Evolutionary conservation across 2,797 vertebrate genomes (phyloP), one percentile per base, ranked within the genome.

Genomic region (Capromys pilorides): DNA sequence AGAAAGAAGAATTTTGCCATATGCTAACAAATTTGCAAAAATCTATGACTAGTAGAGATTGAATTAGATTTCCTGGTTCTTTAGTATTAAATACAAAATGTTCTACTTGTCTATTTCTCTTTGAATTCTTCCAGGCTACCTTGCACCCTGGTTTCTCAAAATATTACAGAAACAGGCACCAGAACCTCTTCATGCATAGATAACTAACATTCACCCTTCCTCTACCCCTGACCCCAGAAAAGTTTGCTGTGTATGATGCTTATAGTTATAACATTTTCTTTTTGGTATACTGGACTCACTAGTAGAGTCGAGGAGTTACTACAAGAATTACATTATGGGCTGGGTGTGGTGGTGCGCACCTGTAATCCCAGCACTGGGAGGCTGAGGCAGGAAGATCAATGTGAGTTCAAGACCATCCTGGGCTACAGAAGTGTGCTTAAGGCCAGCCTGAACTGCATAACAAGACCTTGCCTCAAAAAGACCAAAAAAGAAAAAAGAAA

Each of bases 61-160:
- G 36, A 79, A 39, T 95, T 92, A 79, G 69, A 93, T 61, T 95
- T 77, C 14, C 22, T 59, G 36, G 71, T 84, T 41, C 54, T 95
- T 95, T 75, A 45, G 16, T 79, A 6, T 79, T 80, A 59, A 31
- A 51, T 51, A 26, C 36, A 49, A 80, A 87, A 54, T 62, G 69
- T 79, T 92, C 71, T 11, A 66, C 6, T 73, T 80, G 33, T 54
- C 62, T 95, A 67, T 95, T 3, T 85, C 77, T 89, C 57, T 94
- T 78, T 62, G n/a, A 85, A 71, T 79, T 77, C n/a, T 93, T 85
- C 45, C 31, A 90, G 86, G 94, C 71, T 57, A 57, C 88, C 66
- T 57, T 90, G 26, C 3, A 82, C 22, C 26, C 16, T 83, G 73
- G 59, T 82, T 93, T 93, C 88, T 95, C 89, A 85, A 90, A 94